Conservation (phyloP, 2,888 invertebrate species). For the Stegana nigrithorax region DNA sequence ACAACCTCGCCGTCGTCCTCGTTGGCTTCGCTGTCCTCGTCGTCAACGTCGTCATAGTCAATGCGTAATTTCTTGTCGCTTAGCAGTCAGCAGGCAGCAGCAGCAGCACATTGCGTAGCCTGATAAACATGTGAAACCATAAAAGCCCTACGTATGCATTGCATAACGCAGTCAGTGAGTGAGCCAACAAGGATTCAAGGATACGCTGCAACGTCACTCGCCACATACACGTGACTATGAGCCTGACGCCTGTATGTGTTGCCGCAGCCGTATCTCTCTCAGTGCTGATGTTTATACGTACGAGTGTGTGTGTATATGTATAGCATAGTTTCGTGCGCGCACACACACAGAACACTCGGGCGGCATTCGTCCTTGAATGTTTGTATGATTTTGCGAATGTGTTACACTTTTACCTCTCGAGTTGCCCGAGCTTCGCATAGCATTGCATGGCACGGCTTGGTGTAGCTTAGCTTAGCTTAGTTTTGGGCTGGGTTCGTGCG, state of each 20-base stretch:
- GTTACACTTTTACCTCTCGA: neutral
- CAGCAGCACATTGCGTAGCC: too few species aligned
- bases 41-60: too few species aligned
- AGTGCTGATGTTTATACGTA: neutral
- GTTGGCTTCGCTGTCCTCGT: neutral
- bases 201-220: constrained; percentile 3
- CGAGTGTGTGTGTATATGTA: neutral
- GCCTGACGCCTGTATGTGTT: too few species aligned
- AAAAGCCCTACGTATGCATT: too few species aligned
- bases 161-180: too few species aligned
- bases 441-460: neutral
- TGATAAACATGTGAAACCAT: too few species aligned
- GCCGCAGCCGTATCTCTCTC: neutral
- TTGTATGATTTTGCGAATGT: neutral
- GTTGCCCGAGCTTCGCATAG: neutral
- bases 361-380: constrained; percentile 9
- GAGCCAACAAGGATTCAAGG: constrained; percentile 7
- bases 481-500: neutral
- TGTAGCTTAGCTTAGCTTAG: neutral
- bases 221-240: too few species aligned
- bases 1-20: too few species aligned
- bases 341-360: neutral
- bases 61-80: too few species aligned
- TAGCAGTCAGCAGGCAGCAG: too few species aligned
- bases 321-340: too few species aligned